Conservation (phyloP, 35 echinoderm and acorn worm genomes). For the Ophioderma brevispina region DNA sequence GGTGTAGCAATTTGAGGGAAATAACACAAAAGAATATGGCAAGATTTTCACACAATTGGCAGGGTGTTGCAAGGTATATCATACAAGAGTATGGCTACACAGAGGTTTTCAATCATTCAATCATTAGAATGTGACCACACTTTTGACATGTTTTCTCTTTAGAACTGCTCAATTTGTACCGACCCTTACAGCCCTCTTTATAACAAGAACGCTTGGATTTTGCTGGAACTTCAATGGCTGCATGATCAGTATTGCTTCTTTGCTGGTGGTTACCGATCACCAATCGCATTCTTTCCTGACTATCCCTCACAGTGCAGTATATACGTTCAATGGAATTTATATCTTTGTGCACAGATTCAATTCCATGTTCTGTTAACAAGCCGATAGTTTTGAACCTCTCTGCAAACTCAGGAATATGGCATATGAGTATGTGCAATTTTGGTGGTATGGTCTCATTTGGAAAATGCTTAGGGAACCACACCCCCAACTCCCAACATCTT, state of each 20-base stretch:
- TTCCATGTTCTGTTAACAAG: background rate
- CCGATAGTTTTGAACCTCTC: background rate
- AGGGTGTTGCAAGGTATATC: too few species aligned
- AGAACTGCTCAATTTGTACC: background rate
- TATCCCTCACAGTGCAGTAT: background rate
- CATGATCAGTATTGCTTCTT: background rate
- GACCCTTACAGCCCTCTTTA: background rate
- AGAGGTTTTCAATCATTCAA: too few species aligned
- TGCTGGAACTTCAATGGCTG: background rate
- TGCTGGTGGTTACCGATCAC: background rate
- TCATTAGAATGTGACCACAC: too few species aligned
- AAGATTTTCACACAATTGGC: too few species aligned
- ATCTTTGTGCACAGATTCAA: background rate
- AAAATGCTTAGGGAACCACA: background rate
- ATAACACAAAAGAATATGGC: too few species aligned
- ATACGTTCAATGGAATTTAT: background rate
- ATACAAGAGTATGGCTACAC: too few species aligned
- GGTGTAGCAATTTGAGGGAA: too few species aligned
- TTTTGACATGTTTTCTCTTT: too few species aligned
- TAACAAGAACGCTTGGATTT: background rate
- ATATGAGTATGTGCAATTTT: background rate
- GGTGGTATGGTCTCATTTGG: background rate
- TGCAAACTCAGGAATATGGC: background rate
- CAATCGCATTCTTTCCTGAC: background rate
- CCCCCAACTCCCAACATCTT: slow-evolving; percentile 19